Evolutionary conservation across 2,113 vertebrate genomes (phyloP).

Genomic region (Lophotis ruficrista): DNA sequence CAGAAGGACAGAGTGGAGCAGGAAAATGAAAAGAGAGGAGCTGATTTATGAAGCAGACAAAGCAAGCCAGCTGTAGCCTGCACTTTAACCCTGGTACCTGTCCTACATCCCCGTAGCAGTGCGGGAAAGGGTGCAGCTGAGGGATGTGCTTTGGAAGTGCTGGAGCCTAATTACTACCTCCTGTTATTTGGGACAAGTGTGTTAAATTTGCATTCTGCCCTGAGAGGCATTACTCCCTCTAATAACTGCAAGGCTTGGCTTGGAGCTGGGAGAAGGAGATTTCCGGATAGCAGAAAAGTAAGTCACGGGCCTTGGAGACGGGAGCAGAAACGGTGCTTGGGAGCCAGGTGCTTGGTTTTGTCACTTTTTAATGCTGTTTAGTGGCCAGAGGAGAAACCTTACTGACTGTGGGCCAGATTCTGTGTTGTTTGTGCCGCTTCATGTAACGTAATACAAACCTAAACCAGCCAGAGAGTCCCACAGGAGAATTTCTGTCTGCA

Average conservation of each 20-base stretch:
- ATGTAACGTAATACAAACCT: background rate
- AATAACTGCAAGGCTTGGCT: conserved; percentile 1
- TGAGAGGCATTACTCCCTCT: conserved; percentile 17
- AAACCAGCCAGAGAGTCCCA: background rate
- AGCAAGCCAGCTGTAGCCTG: background rate
- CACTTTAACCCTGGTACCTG: background rate
- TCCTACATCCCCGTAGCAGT: background rate
- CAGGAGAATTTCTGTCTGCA: background rate
- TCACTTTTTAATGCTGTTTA: background rate
- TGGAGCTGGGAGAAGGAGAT: conserved; percentile 39
- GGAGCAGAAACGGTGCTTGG: background rate
- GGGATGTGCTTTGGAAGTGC: conserved; percentile 27
- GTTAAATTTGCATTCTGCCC: conserved; percentile 56
- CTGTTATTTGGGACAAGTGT: conserved; percentile 59
- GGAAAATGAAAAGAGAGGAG: background rate
- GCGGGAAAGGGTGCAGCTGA: conserved; percentile 1
- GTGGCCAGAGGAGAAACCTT: background rate
- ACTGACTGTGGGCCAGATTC: background rate
- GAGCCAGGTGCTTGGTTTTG: background rate
- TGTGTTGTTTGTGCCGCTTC: background rate
- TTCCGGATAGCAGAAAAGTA: background rate
- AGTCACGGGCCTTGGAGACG: background rate
- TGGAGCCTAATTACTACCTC: conserved; percentile 42
- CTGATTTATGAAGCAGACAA: background rate
- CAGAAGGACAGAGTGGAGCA: background rate